These are phyloP conservation scores for Mythimna impura DNA, from an alignment of 2,888 invertebrate genomes.

Conservation along the genomic window DNA sequence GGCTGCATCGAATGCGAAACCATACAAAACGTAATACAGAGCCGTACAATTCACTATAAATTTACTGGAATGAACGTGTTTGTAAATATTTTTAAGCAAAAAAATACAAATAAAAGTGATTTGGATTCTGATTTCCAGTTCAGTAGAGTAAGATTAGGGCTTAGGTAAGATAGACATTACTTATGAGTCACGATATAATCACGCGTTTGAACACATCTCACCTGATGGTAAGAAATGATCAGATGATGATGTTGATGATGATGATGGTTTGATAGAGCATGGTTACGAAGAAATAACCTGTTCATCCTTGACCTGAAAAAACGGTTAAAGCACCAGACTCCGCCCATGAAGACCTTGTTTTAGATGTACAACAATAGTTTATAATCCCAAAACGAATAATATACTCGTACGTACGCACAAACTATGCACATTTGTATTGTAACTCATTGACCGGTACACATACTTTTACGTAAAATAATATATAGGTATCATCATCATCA, in stretches of 20 bases:
- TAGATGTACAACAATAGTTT: neutral
- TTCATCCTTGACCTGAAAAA: no score
- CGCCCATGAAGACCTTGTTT: neutral
- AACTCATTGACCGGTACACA: no score
- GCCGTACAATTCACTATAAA: conserved; percentile 54
- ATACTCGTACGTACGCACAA: no score
- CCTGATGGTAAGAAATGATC: no score
- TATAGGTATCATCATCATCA: no score
- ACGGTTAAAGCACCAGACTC: neutral
- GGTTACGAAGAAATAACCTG: no score
- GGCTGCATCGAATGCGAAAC: conserved; percentile 63
- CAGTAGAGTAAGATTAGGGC: neutral
- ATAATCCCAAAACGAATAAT: no score
- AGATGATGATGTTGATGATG: no score
- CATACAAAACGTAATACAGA: conserved; percentile 60
- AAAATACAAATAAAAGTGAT: neutral
- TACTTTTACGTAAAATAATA: no score
- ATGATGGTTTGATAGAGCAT: no score
- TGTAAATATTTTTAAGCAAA: conserved; percentile 24
- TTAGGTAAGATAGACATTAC: neutral
- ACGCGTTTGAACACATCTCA: neutral
- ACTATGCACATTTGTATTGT: no score
- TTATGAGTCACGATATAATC: no score
- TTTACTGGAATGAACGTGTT: conserved; percentile 49
- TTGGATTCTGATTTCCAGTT: neutral